A percentile compares a stretch with the other conserved stretches of the same genome.
Evolutionary conservation across 2,797 vertebrate genomes (phyloP).

Genomic region (Odontamblyopus rebecca): DNA sequence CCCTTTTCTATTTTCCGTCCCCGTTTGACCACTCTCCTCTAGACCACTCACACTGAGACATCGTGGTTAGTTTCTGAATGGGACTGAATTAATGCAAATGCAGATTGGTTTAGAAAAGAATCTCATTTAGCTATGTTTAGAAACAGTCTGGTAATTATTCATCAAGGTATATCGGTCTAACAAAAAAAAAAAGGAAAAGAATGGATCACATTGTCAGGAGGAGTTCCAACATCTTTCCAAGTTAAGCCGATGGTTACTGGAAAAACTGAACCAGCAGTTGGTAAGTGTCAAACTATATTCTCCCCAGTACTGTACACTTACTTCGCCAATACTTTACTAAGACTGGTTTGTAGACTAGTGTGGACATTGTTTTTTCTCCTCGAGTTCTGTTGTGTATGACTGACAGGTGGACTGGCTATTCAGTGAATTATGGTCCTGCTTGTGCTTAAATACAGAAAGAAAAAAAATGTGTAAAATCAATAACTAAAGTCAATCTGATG

Average conservation of each 20-base stretch:
- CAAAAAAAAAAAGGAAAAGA: too few species aligned
- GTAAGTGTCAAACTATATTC: not conserved
- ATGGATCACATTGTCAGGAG: too few species aligned
- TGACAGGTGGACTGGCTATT: not conserved
- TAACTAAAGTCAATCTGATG: not conserved
- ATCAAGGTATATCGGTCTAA: not conserved
- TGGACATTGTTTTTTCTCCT: not conserved
- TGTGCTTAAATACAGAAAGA: not conserved
- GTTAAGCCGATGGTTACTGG: not conserved
- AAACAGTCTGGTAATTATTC: slow-evolving; percentile 11
- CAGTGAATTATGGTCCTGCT: not conserved
- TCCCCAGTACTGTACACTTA: not conserved
- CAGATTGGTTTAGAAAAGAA: slow-evolving; percentile 17
- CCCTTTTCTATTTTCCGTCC: slow-evolving; percentile 9
- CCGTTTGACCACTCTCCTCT: slow-evolving; percentile 4
- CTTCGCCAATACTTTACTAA: not conserved
- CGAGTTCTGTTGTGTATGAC: not conserved
- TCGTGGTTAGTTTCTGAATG: slow-evolving; percentile 30
- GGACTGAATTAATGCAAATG: slow-evolving; percentile 22
- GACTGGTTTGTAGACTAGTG: not conserved
- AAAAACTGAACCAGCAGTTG: not conserved
- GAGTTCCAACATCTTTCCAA: not conserved
- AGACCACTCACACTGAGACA: not conserved
- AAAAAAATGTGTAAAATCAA: not conserved
- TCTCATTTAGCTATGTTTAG: slow-evolving; percentile 11